Base-by-base conservation (phyloP, 2,888 invertebrate genomes). In the Noctua comes region DNA sequence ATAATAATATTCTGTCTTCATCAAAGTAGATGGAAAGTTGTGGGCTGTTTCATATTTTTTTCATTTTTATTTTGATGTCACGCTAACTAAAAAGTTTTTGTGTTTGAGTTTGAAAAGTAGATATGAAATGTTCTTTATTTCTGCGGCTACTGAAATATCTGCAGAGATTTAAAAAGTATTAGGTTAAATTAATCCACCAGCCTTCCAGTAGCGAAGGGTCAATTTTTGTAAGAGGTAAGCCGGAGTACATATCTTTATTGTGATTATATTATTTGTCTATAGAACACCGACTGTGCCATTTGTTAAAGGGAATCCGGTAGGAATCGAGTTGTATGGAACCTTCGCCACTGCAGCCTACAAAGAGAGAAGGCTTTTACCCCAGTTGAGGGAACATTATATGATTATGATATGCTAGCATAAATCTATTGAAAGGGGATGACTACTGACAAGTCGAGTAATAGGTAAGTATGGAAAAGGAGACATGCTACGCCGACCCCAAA, bases 11-110 rank as follows among this genome's bases (percentile, higher is more conserved):
- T 78, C 64, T 65, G 51, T 76, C 68, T 76, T 71, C 70, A 71
- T 76, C 65, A 80, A 72, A 77, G 57, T 70, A 64, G 40, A 66
- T 69, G 65, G 43, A 68, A 76, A 79, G 78, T 69, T 74, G 43
- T 73, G 68, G 24, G 51, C 43, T 64, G 72, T 57, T 66, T 69
- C 46, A 62, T 75, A 64, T 51, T 74, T 84, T 82, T 79, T 78
- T 54, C 73, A 36, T 76, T 70, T 83, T 68, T 68, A 68, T 81
- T 85, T 80, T 69, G 51, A 72, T 75, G 68, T 71, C 59, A 46
- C 57, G 40, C 72, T 59, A 46, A 65, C 48, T 72, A 69, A 85
- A 84, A 82, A 80, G 80, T 79, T 85, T 82, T 84, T 46, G 51
- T 16, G 64, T 73, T 72, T 40, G 40, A 72, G 70, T 72, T 85